Conservation (phyloP, 2,113 vertebrate genomes). For the Martes martes region DNA sequence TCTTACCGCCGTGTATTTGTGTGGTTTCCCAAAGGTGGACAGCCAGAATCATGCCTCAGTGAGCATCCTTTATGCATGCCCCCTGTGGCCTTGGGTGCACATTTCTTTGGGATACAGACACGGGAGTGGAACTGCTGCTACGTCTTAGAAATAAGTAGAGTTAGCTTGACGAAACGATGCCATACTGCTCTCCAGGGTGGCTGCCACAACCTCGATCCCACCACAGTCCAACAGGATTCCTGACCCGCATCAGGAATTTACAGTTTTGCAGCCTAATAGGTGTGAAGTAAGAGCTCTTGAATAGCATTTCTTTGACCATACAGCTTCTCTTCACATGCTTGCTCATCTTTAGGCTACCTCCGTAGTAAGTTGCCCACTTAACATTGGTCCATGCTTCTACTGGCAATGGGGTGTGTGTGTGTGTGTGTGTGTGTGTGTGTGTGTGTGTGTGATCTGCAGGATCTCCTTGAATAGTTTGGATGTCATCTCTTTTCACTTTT, state of each 20-base stretch:
- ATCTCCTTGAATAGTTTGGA: neutral
- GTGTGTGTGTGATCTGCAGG: neutral
- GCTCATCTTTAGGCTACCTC: neutral
- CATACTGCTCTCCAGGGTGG: neutral
- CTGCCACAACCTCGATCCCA: neutral
- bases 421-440: neutral
- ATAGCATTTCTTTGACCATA: neutral
- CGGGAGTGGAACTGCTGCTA: neutral
- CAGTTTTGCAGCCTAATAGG: neutral
- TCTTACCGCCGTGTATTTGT: neutral
- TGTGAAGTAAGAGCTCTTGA: neutral
- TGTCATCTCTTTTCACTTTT: neutral
- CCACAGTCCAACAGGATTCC: neutral
- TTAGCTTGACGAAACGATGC: neutral
- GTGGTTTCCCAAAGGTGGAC: fast-evolving
- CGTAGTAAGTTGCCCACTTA: neutral
- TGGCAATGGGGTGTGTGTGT: neutral
- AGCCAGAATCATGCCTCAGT: neutral
- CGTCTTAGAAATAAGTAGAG: neutral
- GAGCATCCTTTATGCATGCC: neutral
- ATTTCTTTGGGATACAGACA: neutral
- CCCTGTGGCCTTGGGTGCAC: neutral
- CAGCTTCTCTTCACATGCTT: neutral
- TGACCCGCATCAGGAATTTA: neutral
- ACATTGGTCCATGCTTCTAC: neutral